Percentiles rank a stretch among this genome's conserved stretches.
Evolutionary conservation across 2,113 vertebrate species (phyloP).

Genomic region (Excalfactoria chinensis): DNA sequence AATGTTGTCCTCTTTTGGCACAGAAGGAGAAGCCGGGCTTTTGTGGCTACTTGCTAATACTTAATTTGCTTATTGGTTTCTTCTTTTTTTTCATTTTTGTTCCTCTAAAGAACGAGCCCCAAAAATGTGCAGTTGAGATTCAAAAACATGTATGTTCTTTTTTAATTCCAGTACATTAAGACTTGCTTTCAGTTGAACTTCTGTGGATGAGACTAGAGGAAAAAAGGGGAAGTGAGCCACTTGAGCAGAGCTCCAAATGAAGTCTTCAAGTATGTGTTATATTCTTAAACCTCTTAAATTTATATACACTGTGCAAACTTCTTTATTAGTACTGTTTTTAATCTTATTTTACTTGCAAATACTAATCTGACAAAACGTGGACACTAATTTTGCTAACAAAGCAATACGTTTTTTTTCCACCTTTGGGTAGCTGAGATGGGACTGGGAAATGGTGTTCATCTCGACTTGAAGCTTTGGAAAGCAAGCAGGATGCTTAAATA

Average conservation of each 20-base stretch:
- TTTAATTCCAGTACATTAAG: neutral
- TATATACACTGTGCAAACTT: neutral
- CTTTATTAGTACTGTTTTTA: neutral
- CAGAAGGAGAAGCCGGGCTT: neutral
- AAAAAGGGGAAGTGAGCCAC: neutral
- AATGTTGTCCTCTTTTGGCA: neutral
- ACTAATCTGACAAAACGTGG: neutral
- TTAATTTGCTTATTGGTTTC: neutral
- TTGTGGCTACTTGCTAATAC: neutral
- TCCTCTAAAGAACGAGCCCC: neutral
- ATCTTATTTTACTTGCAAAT: neutral
- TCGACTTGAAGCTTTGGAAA: neutral
- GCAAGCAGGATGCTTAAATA: neutral
- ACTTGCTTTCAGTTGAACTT: neutral
- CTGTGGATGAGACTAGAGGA: neutral
- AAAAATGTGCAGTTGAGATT: neutral
- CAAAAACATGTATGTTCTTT: neutral
- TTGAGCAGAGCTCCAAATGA: neutral
- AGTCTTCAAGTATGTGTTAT: neutral
- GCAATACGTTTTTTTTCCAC: neutral
- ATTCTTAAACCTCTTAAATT: neutral
- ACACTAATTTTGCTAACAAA: neutral
- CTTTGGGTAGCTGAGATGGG: neutral
- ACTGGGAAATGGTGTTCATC: neutral
- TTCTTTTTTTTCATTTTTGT: neutral